Evolutionary conservation across 2,888 invertebrate genomes (phyloP).

Genomic region (Pterobdella sp.): DNA sequence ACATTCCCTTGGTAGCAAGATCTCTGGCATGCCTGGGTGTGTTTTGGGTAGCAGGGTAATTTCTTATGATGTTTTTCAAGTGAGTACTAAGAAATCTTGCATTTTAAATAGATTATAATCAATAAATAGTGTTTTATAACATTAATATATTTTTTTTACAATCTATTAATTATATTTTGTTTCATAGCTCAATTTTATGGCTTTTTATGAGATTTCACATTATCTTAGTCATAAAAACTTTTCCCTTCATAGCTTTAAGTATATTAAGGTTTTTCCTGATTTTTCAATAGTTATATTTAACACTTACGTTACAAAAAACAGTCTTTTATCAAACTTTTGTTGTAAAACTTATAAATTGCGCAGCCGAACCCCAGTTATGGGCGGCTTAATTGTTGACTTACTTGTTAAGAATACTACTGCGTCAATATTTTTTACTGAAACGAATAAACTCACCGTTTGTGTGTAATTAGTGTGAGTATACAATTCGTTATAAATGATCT

Average conservation of each 20-base stretch:
- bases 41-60: neutral
- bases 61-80: neutral
- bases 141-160: too few relatives aligned
- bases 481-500: slow-evolving; percentile 31
- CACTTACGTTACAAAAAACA: too few relatives aligned
- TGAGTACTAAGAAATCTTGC: neutral
- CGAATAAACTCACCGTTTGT: too few relatives aligned
- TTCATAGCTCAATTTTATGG: too few relatives aligned
- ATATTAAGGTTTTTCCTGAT: neutral
- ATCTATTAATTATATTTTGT: too few relatives aligned
- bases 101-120: neutral
- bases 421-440: too few relatives aligned
- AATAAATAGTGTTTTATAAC: too few relatives aligned
- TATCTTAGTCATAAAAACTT: neutral
- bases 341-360: too few relatives aligned
- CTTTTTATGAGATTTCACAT: neutral
- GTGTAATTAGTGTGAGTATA: slow-evolving; percentile 30
- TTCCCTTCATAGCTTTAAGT: neutral
- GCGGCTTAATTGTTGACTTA: too few relatives aligned
- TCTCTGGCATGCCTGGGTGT: slow-evolving; percentile 32
- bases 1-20: slow-evolving; percentile 35
- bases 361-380: too few relatives aligned
- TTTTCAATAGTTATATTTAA: neutral
- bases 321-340: too few relatives aligned
- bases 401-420: too few relatives aligned